Evolutionary conservation across 2,113 vertebrate genomes (phyloP).

Genomic region (Hippocampus zosterae): DNA sequence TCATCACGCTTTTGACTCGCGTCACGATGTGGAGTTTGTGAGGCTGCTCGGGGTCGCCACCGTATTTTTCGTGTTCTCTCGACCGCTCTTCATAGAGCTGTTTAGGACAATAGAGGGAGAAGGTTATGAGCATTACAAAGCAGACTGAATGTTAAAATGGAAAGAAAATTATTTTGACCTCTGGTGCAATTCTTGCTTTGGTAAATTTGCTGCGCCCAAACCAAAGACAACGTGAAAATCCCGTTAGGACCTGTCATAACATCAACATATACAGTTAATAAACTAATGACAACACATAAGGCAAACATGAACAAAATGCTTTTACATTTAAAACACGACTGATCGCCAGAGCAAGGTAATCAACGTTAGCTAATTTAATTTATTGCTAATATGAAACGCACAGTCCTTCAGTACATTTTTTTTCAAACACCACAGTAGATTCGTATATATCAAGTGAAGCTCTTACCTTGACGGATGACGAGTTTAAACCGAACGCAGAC

Average conservation of each 20-base stretch:
- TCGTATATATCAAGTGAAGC: background rate
- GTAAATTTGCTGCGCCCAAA: slow-evolving; percentile 60
- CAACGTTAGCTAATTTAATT: too few species aligned
- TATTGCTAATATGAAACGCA: too few species aligned
- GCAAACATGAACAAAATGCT: background rate
- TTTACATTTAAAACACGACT: too few species aligned
- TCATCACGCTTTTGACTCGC: slow-evolving; percentile 76
- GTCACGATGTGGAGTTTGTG: slow-evolving; percentile 91
- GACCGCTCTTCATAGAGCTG: slow-evolving; percentile 81
- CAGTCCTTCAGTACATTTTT: background rate
- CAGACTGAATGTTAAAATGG: background rate
- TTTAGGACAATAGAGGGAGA: background rate
- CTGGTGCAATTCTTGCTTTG: slow-evolving; percentile 61
- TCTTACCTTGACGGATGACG: background rate
- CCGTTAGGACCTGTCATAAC: slow-evolving; percentile 51
- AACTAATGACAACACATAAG: too few species aligned
- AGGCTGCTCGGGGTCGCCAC: slow-evolving; percentile 86
- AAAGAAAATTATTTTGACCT: slow-evolving; percentile 42
- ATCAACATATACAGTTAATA: background rate
- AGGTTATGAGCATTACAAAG: background rate
- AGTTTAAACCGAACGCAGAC: background rate
- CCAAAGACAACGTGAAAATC: slow-evolving; percentile 31
- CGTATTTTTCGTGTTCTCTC: slow-evolving; percentile 87
- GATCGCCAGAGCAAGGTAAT: too few species aligned
- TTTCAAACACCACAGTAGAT: background rate